Percentiles rank a stretch among this genome's conserved stretches.
phyloP scores from a whole-genome alignment of 2,113 vertebrate genomes.

The Neodontobutis hainanensis region DNA sequence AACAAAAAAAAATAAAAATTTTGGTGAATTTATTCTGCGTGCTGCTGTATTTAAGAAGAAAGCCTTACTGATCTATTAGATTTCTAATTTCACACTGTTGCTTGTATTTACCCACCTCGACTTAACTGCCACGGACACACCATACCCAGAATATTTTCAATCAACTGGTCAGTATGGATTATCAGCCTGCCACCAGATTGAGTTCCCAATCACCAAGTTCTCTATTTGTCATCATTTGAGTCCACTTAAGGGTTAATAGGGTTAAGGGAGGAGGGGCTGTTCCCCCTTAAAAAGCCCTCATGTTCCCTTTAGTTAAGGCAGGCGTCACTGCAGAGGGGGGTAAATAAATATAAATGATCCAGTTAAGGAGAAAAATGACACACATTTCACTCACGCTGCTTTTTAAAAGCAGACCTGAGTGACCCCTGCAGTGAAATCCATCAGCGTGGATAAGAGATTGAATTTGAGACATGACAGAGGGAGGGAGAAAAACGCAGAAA shows the following conservation, averaged over 20 bases:
- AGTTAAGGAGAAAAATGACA: slow-evolving; percentile 82
- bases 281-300: slow-evolving; percentile 69
- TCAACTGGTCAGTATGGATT: slow-evolving; percentile 57
- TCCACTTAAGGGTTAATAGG: slow-evolving; percentile 76
- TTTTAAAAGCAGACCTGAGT: slow-evolving; percentile 70
- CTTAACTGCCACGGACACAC: neutral
- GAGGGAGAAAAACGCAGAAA: neutral
- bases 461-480: slow-evolving; percentile 14
- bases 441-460: slow-evolving; percentile 57
- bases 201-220: slow-evolving; percentile 70
- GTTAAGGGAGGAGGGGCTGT: slow-evolving; percentile 71
- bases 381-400: slow-evolving; percentile 61
- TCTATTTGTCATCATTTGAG: slow-evolving; percentile 82
- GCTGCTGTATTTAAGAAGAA: neutral
- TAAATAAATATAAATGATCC: slow-evolving; percentile 84
- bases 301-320: slow-evolving; percentile 72
- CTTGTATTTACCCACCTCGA: slow-evolving; percentile 3
- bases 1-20: neutral
- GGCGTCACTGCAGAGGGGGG: slow-evolving; percentile 65
- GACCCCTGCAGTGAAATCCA: slow-evolving; percentile 68
- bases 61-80: neutral
- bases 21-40: neutral
- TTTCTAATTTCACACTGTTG: slow-evolving; percentile 17
- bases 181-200: slow-evolving; percentile 52
- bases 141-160: slow-evolving; percentile 17